Conservation (phyloP, 2,797 vertebrate species). For the Pelobates cultripes region DNA sequence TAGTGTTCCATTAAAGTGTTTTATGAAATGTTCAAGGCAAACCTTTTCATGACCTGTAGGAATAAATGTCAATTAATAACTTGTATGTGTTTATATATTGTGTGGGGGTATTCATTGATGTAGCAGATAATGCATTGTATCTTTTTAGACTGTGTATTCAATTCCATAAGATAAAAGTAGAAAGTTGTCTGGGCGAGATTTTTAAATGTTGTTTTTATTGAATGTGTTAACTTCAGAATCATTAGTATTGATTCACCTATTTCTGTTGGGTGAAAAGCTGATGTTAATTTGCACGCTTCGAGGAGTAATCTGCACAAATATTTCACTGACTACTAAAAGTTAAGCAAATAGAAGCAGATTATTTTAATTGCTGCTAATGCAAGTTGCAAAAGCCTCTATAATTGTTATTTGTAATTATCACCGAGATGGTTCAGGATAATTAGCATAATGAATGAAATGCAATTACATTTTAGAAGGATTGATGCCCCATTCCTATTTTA, state of each 20-base stretch:
- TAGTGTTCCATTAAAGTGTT: no score
- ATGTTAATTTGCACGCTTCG: constrained; percentile 42
- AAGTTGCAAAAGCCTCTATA: constrained; percentile 22
- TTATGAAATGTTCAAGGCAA: no score
- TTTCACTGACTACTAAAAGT: constrained; percentile 51
- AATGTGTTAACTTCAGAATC: constrained; percentile 37
- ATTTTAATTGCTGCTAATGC: constrained; percentile 41
- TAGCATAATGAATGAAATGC: constrained; percentile 41
- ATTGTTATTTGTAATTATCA: constrained; percentile 53
- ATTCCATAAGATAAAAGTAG: background rate
- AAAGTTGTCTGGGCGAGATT: background rate
- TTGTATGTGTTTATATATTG: no score
- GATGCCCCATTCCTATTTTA: constrained; percentile 9
- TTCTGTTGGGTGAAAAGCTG: constrained; percentile 38
- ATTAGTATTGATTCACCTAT: constrained; percentile 40
- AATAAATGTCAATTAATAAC: no score
- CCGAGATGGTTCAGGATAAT: constrained; percentile 35
- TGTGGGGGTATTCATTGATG: no score
- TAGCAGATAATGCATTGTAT: no score
- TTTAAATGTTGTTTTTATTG: constrained; percentile 11
- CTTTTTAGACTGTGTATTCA: background rate
- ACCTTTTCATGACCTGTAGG: no score
- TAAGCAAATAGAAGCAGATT: constrained; percentile 56
- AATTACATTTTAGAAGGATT: constrained; percentile 35
- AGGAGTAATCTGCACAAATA: constrained; percentile 48